Percentiles rank a stretch among this genome's conserved stretches.
These are phyloP conservation scores for Conus betulinus DNA, from an alignment of 1,140 invertebrate genomes.

Conservation along the genomic window DNA sequence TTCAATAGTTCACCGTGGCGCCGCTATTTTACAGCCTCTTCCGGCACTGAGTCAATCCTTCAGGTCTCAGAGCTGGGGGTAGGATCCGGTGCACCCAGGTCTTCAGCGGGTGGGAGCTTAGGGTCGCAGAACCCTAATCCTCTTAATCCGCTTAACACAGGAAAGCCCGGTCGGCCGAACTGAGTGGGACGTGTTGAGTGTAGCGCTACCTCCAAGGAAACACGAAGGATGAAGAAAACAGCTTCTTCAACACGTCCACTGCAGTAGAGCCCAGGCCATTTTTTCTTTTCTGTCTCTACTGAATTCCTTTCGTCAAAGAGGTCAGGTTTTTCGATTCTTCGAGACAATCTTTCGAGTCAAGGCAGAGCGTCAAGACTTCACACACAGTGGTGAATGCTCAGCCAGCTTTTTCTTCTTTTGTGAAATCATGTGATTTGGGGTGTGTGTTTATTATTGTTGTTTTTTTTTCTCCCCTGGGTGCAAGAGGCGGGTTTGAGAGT, in stretches of 20 bases:
- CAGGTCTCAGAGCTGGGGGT: no score
- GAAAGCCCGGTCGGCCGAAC: background rate
- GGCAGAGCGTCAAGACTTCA: no score
- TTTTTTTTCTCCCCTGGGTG: background rate
- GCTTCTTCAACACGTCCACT: background rate
- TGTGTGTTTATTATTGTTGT: background rate
- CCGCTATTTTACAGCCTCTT: no score
- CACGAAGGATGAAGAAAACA: background rate
- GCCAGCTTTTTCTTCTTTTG: background rate
- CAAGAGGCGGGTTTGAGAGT: background rate
- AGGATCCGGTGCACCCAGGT: no score
- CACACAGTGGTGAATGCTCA: no score
- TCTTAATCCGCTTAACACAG: background rate
- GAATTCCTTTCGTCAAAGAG: background rate
- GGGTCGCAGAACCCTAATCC: background rate
- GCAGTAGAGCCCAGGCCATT: background rate
- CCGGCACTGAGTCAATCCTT: no score
- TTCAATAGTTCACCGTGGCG: no score
- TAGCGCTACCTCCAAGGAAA: background rate
- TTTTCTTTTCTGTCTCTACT: background rate
- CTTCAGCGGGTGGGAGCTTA: no score
- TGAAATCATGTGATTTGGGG: background rate
- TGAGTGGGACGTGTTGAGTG: background rate
- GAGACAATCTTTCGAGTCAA: background rate
- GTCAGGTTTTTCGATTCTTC: background rate